These are phyloP conservation scores for Cryptotermes secundus DNA, from an alignment of 1,140 invertebrate species.

Conservation along the genomic window DNA sequence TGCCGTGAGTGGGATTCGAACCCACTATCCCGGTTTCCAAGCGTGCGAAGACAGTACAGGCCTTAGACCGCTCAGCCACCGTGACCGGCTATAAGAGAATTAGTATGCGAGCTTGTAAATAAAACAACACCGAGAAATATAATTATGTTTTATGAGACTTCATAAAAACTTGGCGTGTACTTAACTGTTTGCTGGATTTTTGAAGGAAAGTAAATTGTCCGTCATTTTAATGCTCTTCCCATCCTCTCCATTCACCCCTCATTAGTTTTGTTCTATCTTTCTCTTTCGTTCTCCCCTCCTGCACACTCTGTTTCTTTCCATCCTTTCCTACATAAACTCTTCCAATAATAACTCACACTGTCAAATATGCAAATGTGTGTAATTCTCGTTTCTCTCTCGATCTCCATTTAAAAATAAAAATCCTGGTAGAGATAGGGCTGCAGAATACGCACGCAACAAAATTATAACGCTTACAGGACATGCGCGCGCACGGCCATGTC, in stretches of 20 bases:
- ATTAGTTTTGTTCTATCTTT: background rate
- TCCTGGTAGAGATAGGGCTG: background rate
- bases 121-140: background rate
- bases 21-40: too few species aligned
- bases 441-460: background rate
- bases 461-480: background rate
- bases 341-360: background rate
- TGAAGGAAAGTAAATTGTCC: background rate
- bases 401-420: conserved; percentile 17
- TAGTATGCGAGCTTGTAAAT: background rate
- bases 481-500: background rate
- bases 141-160: background rate
- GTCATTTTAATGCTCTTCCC: background rate
- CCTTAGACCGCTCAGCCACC: too few species aligned
- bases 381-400: background rate
- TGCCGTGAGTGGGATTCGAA: too few species aligned
- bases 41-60: too few species aligned
- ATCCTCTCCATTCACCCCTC: background rate
- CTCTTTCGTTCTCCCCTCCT: background rate
- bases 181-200: background rate
- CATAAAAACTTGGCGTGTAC: background rate
- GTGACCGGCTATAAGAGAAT: too few species aligned
- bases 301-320: background rate
- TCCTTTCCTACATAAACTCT: background rate
- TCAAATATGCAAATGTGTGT: conserved; percentile 9